Conservation (phyloP, 1,140 invertebrate species). For the Zaprionus ghesquierei region DNA sequence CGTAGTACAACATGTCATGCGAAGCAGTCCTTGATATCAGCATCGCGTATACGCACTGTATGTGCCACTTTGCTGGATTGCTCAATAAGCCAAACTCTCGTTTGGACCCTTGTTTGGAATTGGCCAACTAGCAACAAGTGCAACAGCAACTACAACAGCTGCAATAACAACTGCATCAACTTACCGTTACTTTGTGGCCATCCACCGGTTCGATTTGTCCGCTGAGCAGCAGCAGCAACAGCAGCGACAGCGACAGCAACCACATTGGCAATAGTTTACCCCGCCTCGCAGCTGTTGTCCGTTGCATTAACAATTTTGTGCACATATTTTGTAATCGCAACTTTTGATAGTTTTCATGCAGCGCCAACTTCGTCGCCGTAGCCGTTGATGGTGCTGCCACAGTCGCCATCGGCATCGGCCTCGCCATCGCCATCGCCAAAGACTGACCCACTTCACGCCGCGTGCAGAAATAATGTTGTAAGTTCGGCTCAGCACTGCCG, state of each 20-base stretch:
- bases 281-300: background rate
- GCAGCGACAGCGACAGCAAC: slow-evolving; percentile 17
- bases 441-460: slow-evolving; percentile 29
- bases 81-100: slow-evolving; percentile 2
- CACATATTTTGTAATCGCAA: slow-evolving; percentile 41
- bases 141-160: background rate
- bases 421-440: slow-evolving; percentile 2
- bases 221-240: slow-evolving; percentile 43
- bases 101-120: background rate
- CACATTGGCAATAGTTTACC: slow-evolving; percentile 15
- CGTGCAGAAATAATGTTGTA: slow-evolving; percentile 27
- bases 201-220: slow-evolving; percentile 48
- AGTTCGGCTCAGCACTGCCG: background rate
- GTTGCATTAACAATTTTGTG: slow-evolving; percentile 35
- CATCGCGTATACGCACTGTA: slow-evolving; percentile 26
- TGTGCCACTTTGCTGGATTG: background rate
- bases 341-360: slow-evolving; percentile 23
- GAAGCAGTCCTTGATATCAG: slow-evolving; percentile 4
- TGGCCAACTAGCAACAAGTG: background rate
- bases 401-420: background rate
- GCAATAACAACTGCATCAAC: slow-evolving; percentile 14
- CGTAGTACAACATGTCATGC: background rate
- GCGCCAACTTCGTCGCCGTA: no score
- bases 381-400: background rate
- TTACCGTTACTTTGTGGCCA: slow-evolving; percentile 65